phyloP scores from a whole-genome alignment of 2,888 invertebrate genomes.

The Tridacna crocea region DNA sequence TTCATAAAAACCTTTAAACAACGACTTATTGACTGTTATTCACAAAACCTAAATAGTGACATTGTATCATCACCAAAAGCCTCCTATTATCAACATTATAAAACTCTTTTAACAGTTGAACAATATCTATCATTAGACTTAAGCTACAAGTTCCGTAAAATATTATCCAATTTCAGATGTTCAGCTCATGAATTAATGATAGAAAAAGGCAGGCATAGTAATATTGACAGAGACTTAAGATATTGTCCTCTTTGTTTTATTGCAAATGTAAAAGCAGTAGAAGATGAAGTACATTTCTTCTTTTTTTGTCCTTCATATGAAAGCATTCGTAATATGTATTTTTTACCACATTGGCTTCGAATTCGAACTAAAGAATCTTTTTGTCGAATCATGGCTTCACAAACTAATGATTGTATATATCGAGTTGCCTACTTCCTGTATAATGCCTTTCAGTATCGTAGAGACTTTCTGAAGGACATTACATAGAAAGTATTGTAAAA shows the following conservation, averaged over 20 bases:
- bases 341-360: conserved; percentile 12
- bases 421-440: no score
- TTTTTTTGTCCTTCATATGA: conserved; percentile 26
- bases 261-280: conserved; percentile 30
- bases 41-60: conserved; percentile 6
- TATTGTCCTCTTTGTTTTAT: conserved; percentile 27
- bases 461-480: no score
- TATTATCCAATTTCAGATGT: conserved; percentile 31
- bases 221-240: conserved; percentile 31
- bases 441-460: no score
- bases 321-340: conserved; percentile 16
- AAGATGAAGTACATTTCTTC: conserved; percentile 34
- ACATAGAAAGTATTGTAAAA: no score
- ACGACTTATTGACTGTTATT: conserved; percentile 17
- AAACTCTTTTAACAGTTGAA: conserved; percentile 18
- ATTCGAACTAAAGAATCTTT: no score
- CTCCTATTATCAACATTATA: conserved; percentile 1
- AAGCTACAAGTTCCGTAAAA: conserved; percentile 2
- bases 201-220: conserved; percentile 37
- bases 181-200: conserved; percentile 32
- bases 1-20: conserved; percentile 20
- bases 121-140: conserved; percentile 20
- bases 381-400: no score
- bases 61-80: conserved; percentile 8
- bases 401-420: no score